Conservation (phyloP, 2,888 invertebrate genomes). For the Dynastes hyllus region DNA sequence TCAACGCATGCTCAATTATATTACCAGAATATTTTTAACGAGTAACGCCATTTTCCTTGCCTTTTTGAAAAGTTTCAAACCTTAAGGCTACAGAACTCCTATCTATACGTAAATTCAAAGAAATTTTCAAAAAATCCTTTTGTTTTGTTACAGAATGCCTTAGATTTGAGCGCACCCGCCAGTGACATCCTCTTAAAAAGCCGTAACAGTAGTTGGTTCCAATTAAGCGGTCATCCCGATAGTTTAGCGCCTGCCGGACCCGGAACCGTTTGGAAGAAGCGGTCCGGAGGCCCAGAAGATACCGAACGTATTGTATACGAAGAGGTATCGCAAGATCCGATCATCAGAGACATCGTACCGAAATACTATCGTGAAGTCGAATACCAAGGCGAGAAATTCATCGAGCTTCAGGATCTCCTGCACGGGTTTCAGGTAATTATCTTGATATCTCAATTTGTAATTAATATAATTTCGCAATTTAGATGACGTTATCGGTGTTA, state of each 20-base stretch:
- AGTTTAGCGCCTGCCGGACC: constrained; percentile 94
- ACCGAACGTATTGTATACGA: constrained; percentile 87
- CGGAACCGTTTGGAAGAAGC: constrained; percentile 95
- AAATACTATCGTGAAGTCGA: constrained; percentile 89
- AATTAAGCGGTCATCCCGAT: constrained; percentile 94
- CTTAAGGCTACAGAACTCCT: no score
- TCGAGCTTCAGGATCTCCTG: constrained; percentile 95
- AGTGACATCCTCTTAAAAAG: constrained; percentile 88
- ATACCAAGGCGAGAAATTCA: constrained; percentile 87
- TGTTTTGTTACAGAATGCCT: constrained; percentile 83
- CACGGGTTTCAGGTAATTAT: constrained; percentile 81
- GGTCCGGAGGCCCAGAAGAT: constrained; percentile 80
- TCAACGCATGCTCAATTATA: no score
- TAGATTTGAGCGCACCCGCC: constrained; percentile 93
- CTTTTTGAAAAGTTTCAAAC: no score
- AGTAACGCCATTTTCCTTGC: no score
- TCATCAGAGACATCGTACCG: constrained; percentile 84
- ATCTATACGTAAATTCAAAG: no score
- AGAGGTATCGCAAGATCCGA: constrained; percentile 83
- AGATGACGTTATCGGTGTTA: background rate
- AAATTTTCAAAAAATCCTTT: no score
- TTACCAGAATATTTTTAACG: no score
- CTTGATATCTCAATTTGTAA: background rate
- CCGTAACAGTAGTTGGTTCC: constrained; percentile 86
- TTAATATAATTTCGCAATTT: background rate